Percentiles rank a stretch among this genome's conserved stretches.
Conservation (phyloP, 2,797 vertebrate genomes). For the Gastrophryne carolinensis region DNA sequence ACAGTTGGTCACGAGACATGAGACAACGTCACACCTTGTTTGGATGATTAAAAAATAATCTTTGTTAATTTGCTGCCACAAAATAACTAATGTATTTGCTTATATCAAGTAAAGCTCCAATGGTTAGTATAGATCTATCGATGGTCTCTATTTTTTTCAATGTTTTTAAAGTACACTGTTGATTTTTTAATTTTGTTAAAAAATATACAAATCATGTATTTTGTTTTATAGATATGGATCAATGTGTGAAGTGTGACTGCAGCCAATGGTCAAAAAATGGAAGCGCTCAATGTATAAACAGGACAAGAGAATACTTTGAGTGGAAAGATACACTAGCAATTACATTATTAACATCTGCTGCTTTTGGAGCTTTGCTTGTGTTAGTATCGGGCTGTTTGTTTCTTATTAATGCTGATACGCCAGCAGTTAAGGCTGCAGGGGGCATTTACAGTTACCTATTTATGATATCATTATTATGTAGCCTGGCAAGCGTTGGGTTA, state of each 20-base stretch:
- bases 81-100: no score
- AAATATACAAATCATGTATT: no score
- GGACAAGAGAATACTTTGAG: constrained; percentile 55
- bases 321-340: constrained; percentile 63
- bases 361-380: constrained; percentile 59
- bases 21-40: no score
- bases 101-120: no score
- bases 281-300: constrained; percentile 41
- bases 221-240: constrained; percentile 53
- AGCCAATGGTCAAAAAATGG: constrained; percentile 55
- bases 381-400: constrained; percentile 55
- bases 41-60: no score
- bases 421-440: constrained; percentile 59
- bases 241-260: constrained; percentile 56
- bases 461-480: constrained; percentile 60
- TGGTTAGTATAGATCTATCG: no score
- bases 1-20: no score
- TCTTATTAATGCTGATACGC: constrained; percentile 53
- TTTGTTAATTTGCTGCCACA: no score
- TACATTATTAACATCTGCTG: constrained; percentile 53
- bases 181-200: no score
- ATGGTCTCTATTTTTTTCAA: no score
- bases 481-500: constrained; percentile 61
- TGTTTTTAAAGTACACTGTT: no score
- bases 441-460: constrained; percentile 62